Percentiles rank a stretch among this genome's conserved stretches.
phyloP scores from a whole-genome alignment of 2,797 vertebrate species.

The Sebastes itinus region DNA sequence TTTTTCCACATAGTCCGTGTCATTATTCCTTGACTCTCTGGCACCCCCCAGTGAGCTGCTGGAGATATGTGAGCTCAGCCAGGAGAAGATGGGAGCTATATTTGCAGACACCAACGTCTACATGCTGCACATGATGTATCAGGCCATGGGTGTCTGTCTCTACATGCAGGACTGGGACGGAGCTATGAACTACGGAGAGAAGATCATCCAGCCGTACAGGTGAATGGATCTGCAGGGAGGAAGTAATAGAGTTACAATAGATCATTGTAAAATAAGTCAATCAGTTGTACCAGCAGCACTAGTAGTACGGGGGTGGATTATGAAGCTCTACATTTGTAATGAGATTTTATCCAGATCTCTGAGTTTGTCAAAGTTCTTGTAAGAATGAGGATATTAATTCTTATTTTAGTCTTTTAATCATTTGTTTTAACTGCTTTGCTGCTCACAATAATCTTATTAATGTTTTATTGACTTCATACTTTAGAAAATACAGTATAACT shows the following conservation, averaged over 20 bases:
- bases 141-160: constrained; percentile 98
- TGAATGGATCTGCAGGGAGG: constrained; percentile 48
- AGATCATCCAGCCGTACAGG: constrained; percentile 96
- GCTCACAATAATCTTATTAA: not conserved
- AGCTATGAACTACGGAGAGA: constrained; percentile 93
- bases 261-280: not conserved
- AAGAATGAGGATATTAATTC: not conserved
- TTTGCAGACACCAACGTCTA: constrained; percentile 96
- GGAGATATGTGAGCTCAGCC: constrained; percentile 96
- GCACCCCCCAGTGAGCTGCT: constrained; percentile 93
- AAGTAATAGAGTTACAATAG: not conserved
- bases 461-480: not conserved
- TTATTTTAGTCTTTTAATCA: not conserved
- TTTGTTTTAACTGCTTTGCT: not conserved
- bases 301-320: not conserved
- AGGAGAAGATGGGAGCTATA: constrained; percentile 94
- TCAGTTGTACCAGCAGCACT: not conserved
- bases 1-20: not conserved
- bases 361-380: not conserved
- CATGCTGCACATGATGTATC: constrained; percentile 99
- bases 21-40: constrained; percentile 84
- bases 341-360: not conserved
- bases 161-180: constrained; percentile 98
- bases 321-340: not conserved
- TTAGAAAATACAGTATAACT: not conserved